Base-by-base conservation (phyloP, 1,140 invertebrate species). In the Cylas formicarius region DNA sequence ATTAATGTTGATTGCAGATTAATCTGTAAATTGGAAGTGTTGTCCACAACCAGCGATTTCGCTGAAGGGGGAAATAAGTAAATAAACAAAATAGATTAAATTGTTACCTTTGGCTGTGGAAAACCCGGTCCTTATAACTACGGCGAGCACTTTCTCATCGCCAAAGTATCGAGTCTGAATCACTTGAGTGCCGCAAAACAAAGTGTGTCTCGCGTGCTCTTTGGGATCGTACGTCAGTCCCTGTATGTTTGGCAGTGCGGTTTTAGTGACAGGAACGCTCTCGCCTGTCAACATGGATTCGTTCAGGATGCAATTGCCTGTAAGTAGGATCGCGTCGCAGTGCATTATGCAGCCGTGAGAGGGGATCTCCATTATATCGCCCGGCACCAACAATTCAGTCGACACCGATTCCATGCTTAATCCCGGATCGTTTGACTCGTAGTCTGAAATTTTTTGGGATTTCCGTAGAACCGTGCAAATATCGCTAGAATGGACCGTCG, bases 241-340 rank as follows among this genome's bases (percentile, higher is more conserved):
- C 2, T 72, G 68, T 4, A 77, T 75, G 37, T 76, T 77, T 4
- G 84, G 82, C 23, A 94, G 66, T 0, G 89, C 80, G 0, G 88
- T 94, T 67, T 97, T 97, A 0, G 89, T 91, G 0, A 95, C 86
- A 0, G 92, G 91, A 2, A 95, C 90, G 59, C 89, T 90, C 62
- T 84, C 82, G 39, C 85, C 90, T 31, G 93, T 97, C n/a, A 97
- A 74, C 88, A 96, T 96, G 48, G 88, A 90, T 71, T 97, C 95
- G 66, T 97, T 95, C 10, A 97, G 76, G 56, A 97, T 90, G 53
- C 90, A 94, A 46, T 80, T 86, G 4, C 95, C 88, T 40, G 78
- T 78, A 0, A 90, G 65, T 1, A 92, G 70, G 6, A 86, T 79
- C n/a, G 84, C 85, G 66, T 92, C 88, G 68, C 86, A 90, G 22